Evolutionary conservation across 1,140 invertebrate species (phyloP), one percentile per base, ranked within the genome.

Genomic region (Drosophila cardini): DNA sequence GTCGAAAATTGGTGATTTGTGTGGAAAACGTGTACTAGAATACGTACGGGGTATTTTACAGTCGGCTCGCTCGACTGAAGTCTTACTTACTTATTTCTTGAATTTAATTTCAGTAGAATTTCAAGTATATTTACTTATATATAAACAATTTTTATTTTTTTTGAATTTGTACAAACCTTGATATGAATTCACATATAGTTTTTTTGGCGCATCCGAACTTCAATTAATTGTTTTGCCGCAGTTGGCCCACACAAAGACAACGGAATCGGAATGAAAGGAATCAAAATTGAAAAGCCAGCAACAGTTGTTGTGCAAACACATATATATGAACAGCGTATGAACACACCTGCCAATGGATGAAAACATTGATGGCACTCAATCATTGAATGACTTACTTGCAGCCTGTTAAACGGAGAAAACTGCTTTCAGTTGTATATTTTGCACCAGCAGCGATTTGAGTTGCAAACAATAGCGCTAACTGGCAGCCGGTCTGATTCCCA

Each of bases 251-350:
- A 77, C 63, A 77, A 71, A 50, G 77, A 65, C 68, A 80, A 73
- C 26, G 72, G 73, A 80, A 77, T 70, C 63, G 73, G 60, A 77
- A 71, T 85, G 77, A 80, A 84, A 80, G 80, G 73, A 85, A 85
- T 76, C 76, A 70, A 13, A 87, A 87, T 86, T 86, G 83, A 86
- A 86, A 82, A 86, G 83, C 83, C 67, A 74, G 64, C 60, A 78
- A 80, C 81, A 80, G 68, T 78, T 78, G 57, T 85, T 55, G 56
- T 53, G 74, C 68, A 65, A 43, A 69, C 70, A 75, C 58, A 45
- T 60, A 36, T 40, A 65, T 26, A 56, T 56, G 18, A 9, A 71
- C 9, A 65, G 16, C 16, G 52, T 34, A 61, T 56, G 30, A 8
- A 64, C 10, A 71, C 52, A 53, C 40, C 65, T 71, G 65, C 46